A percentile compares a stretch with the other conserved stretches of the same genome.
Conservation (phyloP, 2,113 vertebrate species). For the Boulengeromyrus knoepffleri region DNA sequence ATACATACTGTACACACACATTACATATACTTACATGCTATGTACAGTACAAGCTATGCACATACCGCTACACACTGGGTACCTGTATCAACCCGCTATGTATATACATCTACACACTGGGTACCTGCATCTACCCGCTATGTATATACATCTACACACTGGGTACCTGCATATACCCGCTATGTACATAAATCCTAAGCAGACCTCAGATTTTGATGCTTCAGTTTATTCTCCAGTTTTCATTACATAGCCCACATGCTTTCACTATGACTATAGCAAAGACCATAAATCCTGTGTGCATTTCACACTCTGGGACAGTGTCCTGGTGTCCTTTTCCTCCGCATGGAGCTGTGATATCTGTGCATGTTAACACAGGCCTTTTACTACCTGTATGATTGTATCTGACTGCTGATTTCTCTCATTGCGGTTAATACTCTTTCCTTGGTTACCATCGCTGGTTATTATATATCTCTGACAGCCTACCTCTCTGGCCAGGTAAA, state of each 20-base stretch:
- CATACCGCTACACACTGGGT: neutral
- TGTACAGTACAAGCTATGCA: neutral
- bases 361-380: neutral
- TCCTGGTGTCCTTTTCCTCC: neutral
- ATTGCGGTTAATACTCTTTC: neutral
- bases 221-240: neutral
- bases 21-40: neutral
- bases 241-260: neutral
- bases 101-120: neutral
- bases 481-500: neutral
- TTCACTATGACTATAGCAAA: neutral
- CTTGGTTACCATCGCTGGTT: neutral
- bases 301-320: neutral
- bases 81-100: no score
- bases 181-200: neutral
- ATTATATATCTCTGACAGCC: neutral
- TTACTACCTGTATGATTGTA: neutral
- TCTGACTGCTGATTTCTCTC: neutral
- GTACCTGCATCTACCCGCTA: no score
- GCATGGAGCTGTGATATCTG: neutral
- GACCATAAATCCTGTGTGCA: neutral
- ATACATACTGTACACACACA: neutral
- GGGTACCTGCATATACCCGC: no score
- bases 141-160: no score
- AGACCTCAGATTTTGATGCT: neutral